phyloP scores from a whole-genome alignment of 2,888 invertebrate genomes.

The Amphipyra tragopoginis region DNA sequence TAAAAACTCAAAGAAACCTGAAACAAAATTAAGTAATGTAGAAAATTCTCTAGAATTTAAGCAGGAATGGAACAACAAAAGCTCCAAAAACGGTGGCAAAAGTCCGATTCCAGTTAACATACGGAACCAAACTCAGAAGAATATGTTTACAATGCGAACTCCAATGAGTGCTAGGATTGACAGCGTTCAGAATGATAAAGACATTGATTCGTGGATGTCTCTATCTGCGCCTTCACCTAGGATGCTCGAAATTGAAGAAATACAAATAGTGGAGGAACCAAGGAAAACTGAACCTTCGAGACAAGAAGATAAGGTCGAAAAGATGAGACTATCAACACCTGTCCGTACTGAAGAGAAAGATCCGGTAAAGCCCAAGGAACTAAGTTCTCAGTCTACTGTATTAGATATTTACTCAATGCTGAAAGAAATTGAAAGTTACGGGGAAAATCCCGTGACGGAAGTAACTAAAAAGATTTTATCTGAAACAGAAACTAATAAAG shows the following conservation, averaged over 20 bases:
- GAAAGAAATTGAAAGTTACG: constrained; percentile 86
- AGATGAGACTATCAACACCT: constrained; percentile 27
- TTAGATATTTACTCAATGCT: constrained; percentile 88
- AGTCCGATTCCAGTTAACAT: constrained; percentile 62
- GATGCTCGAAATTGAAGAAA: constrained; percentile 67
- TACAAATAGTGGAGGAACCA: constrained; percentile 47
- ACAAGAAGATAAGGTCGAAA: constrained; percentile 48
- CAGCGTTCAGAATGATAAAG: constrained; percentile 83
- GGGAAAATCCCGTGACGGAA: constrained; percentile 79
- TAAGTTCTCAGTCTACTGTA: constrained; percentile 80
- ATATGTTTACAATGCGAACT: constrained; percentile 67
- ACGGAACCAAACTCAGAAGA: constrained; percentile 76
- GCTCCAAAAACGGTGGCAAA: constrained; percentile 62
- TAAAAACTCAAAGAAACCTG: constrained; percentile 72
- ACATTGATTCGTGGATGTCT: constrained; percentile 88
- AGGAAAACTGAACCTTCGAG: constrained; percentile 34
- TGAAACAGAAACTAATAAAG: constrained; percentile 65
- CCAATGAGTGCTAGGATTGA: constrained; percentile 84
- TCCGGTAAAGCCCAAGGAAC: constrained; percentile 66
- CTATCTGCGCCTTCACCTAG: constrained; percentile 81
- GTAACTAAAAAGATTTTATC: constrained; percentile 60
- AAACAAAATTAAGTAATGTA: constrained; percentile 73
- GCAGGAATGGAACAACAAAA: constrained; percentile 80
- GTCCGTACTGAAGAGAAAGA: constrained; percentile 54
- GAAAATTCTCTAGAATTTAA: constrained; percentile 65